Percentiles rank a stretch among this genome's conserved stretches.
Evolutionary conservation across 37 sponge, comb jelly and placozoan genomes (phyloP).

Genomic region (Diacarnus erythraeanus): DNA sequence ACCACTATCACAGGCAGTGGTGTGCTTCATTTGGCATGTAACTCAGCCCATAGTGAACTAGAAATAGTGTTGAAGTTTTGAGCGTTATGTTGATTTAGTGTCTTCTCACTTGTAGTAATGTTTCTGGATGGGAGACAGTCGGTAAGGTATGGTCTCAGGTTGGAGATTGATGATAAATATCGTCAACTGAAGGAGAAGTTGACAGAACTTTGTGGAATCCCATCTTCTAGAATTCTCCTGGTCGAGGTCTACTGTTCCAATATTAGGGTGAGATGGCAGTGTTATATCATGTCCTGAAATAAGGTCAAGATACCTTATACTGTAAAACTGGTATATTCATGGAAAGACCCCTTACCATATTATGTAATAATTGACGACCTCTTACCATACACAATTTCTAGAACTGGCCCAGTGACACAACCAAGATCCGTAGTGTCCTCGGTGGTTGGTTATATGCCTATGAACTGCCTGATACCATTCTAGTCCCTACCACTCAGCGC

Average conservation of each 20-base stretch:
- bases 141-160: constrained; percentile 63
- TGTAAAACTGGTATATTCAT: background rate
- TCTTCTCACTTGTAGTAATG: constrained; percentile 53
- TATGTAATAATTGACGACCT: background rate
- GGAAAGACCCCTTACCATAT: background rate
- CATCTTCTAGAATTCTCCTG: constrained; percentile 31
- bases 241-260: constrained; percentile 58
- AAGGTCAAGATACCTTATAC: background rate
- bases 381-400: constrained; percentile 14
- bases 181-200: constrained; percentile 51
- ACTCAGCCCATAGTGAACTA: too few species aligned
- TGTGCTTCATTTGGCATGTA: too few species aligned
- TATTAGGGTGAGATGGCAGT: constrained; percentile 49
- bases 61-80: too few species aligned
- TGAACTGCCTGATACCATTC: constrained; percentile 70
- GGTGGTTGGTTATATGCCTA: constrained; percentile 86
- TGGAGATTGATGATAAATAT: constrained; percentile 81
- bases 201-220: constrained; percentile 44
- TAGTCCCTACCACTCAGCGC: constrained; percentile 21
- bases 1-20: too few species aligned
- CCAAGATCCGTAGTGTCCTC: constrained; percentile 65
- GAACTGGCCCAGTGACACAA: constrained; percentile 54
- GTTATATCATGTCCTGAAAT: background rate
- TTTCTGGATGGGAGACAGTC: constrained; percentile 81
- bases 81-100: background rate